Base-by-base conservation (phyloP, 2,888 invertebrate species). In the Aproaerema taeniolella region DNA sequence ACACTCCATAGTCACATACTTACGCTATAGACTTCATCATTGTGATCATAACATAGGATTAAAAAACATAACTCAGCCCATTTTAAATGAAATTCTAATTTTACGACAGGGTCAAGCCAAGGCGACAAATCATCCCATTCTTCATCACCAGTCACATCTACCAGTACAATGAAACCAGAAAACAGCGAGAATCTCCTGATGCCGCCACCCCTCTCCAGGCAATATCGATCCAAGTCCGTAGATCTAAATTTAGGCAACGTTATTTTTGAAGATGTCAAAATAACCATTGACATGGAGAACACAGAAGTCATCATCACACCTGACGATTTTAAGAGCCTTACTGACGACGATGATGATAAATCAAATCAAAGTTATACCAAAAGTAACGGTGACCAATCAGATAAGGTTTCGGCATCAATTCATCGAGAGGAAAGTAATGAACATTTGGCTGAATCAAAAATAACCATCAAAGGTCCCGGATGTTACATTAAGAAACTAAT, bases 171-270 rank as follows among this genome's bases (percentile, higher is more conserved):
- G 43, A 83, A 77, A 47, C 74, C 68, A 50, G 75, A 80, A 4
- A 55, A 39, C 43, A 31, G 55, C 4, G 85, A 82, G 12, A 41
- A 67, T 1, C 61, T 85, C 0, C 67, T 70, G 45, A 63, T 81
- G 9, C 85, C 85, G 9, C 42, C 63, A 40, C 62, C 72, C 11
- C 77, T 77, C 41, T 68, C 74, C 24, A 75, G 86, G 43, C 88
- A 88, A 47, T 74, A 70, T 47, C 67, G 90, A 25, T 90, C 89
- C 0, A 88, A 86, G 64, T 90, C 89, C 0, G 86, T 89, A 1
- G 89, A 89, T 46, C 83, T 88, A 1, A 77, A 87, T 1, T 67
- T 87, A 1, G 59, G 75, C 1, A 73, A 73, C 1, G 49, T 85
- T 2, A 67, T 61, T 25, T 49, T 83, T 3, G 79, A 82, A 5